Conservation (phyloP, 35 echinoderm and acorn worm species). For the Ophiothrix spiculata region DNA sequence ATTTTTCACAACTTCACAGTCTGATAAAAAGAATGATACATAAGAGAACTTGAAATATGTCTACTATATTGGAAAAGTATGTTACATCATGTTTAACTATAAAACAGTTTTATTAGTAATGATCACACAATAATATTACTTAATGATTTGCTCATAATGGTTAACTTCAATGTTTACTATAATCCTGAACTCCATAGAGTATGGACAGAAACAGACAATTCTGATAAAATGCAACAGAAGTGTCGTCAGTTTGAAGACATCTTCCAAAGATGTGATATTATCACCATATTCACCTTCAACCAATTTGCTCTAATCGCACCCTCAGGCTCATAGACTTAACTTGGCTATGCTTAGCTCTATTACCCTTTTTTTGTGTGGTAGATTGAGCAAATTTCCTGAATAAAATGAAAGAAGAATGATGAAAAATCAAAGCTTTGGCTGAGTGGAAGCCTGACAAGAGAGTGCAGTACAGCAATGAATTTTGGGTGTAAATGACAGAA, state of each 20-base stretch:
- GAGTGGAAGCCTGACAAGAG: background rate
- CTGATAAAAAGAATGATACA: too few species aligned
- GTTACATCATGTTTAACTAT: background rate
- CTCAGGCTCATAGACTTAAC: background rate
- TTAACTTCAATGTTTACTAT: too few species aligned
- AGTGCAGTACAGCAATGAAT: background rate
- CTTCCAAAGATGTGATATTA: background rate
- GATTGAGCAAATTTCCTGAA: background rate
- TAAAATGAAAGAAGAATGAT: background rate
- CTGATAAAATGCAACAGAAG: background rate
- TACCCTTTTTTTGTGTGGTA: background rate
- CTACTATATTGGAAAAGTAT: background rate
- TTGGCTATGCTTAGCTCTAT: background rate
- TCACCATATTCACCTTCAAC: background rate
- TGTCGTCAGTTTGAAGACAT: background rate
- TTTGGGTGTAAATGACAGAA: background rate
- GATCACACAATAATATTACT: background rate
- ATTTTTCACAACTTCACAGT: too few species aligned
- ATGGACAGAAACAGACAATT: background rate
- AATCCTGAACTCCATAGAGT: background rate
- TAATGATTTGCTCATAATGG: background rate
- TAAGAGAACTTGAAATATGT: too few species aligned
- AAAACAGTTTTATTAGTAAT: background rate
- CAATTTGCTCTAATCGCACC: background rate
- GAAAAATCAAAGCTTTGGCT: conserved; percentile 5